These are phyloP conservation scores for Helobdella robusta DNA, from an alignment of 2,888 invertebrate species.

Conservation along the genomic window DNA sequence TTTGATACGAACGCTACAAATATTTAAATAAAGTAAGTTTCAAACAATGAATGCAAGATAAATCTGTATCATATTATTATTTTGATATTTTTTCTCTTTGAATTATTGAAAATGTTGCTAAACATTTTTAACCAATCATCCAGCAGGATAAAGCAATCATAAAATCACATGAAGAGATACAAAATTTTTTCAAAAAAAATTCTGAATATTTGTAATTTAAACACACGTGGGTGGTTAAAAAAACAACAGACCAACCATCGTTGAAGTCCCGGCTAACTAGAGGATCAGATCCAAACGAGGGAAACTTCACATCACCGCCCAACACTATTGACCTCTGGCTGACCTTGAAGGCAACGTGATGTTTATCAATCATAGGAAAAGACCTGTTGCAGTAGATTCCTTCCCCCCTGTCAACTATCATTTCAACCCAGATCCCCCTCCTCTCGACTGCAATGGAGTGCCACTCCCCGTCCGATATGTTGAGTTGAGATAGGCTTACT, in stretches of 20 bases:
- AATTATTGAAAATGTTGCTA: too few relatives aligned
- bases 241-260: slow-evolving; percentile 30
- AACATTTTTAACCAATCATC: too few relatives aligned
- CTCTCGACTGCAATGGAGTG: slow-evolving; percentile 83
- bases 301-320: slow-evolving; percentile 35
- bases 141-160: too few relatives aligned
- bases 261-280: slow-evolving; percentile 34
- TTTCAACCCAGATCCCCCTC: slow-evolving; percentile 80
- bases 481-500: slow-evolving; percentile 77
- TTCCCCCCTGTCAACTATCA: slow-evolving; percentile 88
- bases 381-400: slow-evolving; percentile 54
- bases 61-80: too few relatives aligned
- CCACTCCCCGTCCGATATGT: slow-evolving; percentile 92
- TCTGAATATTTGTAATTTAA: too few relatives aligned
- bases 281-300: slow-evolving; percentile 32
- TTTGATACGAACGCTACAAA: too few relatives aligned
- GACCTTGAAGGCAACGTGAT: slow-evolving; percentile 33
- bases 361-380: slow-evolving; percentile 50
- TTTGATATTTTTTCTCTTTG: too few relatives aligned
- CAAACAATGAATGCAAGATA: too few relatives aligned
- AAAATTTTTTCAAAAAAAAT: too few relatives aligned
- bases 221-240: background rate
- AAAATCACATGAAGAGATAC: too few relatives aligned
- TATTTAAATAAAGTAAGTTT: background rate
- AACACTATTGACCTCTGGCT: slow-evolving; percentile 34